A percentile compares a stretch with the other conserved stretches of the same genome.
These are phyloP conservation scores for Mellilla xanthometata DNA, from an alignment of 2,888 invertebrate genomes.

Conservation along the genomic window DNA sequence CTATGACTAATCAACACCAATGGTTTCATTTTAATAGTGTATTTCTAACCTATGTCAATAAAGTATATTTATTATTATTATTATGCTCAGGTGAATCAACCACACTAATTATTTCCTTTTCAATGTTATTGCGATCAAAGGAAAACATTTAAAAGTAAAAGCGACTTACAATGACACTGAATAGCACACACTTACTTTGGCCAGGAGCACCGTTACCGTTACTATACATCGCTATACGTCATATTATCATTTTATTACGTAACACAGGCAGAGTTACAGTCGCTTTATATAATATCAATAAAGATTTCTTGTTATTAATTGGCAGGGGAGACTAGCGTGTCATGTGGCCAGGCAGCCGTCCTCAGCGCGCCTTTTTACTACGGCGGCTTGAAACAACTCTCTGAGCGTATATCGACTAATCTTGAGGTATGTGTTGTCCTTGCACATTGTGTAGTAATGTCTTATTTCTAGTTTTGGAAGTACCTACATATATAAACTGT, in stretches of 20 bases:
- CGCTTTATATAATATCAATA: too few species aligned
- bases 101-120: too few species aligned
- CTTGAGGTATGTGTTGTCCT: constrained; percentile 41
- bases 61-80: constrained; percentile 89
- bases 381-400: constrained; percentile 86
- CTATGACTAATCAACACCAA: constrained; percentile 85
- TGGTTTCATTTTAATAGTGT: constrained; percentile 92
- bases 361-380: constrained; percentile 89
- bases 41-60: constrained; percentile 86
- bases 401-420: constrained; percentile 53
- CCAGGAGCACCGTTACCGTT: constrained; percentile 78
- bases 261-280: too few species aligned
- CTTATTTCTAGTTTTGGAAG: too few species aligned
- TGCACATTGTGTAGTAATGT: too few species aligned
- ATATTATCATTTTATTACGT: too few species aligned
- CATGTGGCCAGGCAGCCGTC: constrained; percentile 72
- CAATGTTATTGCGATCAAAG: too few species aligned
- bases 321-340: constrained; percentile 76
- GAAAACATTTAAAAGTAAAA: too few species aligned
- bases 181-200: constrained; percentile 91
- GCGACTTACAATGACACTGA: constrained; percentile 86
- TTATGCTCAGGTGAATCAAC: constrained; percentile 84
- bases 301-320: too few species aligned
- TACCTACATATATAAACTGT: too few species aligned
- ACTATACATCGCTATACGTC: too few species aligned